phyloP scores from a whole-genome alignment of 1,140 invertebrate genomes.

The Macrocentrus cingulum region DNA sequence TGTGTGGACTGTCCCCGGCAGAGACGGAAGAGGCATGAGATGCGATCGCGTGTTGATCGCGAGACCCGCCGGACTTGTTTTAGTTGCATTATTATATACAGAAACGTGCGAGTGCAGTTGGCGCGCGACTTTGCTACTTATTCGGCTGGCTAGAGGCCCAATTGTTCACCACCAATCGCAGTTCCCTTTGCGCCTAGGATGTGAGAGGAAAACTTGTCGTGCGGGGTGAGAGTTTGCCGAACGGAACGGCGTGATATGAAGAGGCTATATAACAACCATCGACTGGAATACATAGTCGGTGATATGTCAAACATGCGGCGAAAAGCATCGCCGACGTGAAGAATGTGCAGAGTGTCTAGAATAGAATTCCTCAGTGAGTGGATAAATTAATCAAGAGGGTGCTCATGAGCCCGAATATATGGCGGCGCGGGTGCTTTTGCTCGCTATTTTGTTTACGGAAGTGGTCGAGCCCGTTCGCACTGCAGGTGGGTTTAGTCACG shows the following conservation, averaged over 20 bases:
- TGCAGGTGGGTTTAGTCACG: constrained; percentile 42
- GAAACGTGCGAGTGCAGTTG: not conserved
- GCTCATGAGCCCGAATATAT: constrained; percentile 56
- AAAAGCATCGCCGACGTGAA: constrained; percentile 24
- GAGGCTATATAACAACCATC: constrained; percentile 1
- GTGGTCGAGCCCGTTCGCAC: constrained; percentile 50
- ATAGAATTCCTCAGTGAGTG: constrained; percentile 29
- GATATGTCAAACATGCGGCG: constrained; percentile 34
- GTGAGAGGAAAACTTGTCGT: not conserved
- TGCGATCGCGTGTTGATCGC: constrained; percentile 12
- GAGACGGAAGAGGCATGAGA: constrained; percentile 7
- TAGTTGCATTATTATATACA: constrained; percentile 3
- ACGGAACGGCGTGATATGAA: constrained; percentile 29
- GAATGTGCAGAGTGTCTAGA: constrained; percentile 22
- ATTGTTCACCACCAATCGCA: not conserved
- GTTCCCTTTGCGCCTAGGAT: not conserved
- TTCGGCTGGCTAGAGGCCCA: not conserved
- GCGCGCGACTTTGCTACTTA: not conserved
- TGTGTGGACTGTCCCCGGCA: too few relatives aligned
- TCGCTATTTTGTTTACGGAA: constrained; percentile 59
- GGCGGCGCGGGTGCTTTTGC: constrained; percentile 57
- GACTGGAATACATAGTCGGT: constrained; percentile 1
- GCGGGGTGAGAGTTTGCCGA: constrained; percentile 29
- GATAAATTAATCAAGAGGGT: constrained; percentile 14
- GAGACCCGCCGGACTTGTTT: not conserved